Base-by-base conservation (phyloP, 2,797 vertebrate genomes). In the Pterois miles region DNA sequence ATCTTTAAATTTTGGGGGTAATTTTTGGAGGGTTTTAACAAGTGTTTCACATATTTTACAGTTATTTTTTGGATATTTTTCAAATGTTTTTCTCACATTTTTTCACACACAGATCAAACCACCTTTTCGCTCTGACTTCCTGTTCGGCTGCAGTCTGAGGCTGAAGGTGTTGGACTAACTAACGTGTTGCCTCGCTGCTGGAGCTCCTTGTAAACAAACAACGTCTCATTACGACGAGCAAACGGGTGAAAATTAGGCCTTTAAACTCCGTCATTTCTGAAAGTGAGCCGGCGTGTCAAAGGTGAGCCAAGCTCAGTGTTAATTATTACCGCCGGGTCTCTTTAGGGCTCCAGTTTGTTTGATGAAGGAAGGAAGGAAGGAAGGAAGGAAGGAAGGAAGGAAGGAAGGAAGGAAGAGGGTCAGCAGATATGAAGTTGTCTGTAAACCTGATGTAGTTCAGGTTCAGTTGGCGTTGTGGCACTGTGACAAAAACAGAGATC, bases 231-330 rank as follows among this genome's bases (percentile, higher is more conserved):
- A 50, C 5, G 8, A 16, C 29, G 7, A 1, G 6, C 27, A 5
- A 29, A 3, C 20, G 5, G 59, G 38, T 33, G 71, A 33, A 78
- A 40, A 71, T 62, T n/a, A 75, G 43, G 46, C 13, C 16, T 58
- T 58, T 67, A 64, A 60, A 36, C 33, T 36, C 57, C 20, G 57
- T 22, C 57, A 34, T 22, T 13, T 14, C 31, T 94, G 91, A 81
- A 78, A 76, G 81, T 67, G 38, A 40, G 5, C 34, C 34, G 34
- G 34, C 38, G 38, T 40, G 5, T 13, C 13, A 8, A 8, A 27
- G 52, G 7, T 12, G 54, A 57, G 54, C 27, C 29, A 10, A 58
- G 56, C 18, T 33, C 29, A 1, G 50, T 23, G 50, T 53, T 23
- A 53, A n/a, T 33, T 18, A 27, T 56, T 29, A 29, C 53, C 25